Evolutionary conservation across 1,140 invertebrate species (phyloP), one percentile per base, ranked within the genome.

Genomic region (Portunus trituberculatus): DNA sequence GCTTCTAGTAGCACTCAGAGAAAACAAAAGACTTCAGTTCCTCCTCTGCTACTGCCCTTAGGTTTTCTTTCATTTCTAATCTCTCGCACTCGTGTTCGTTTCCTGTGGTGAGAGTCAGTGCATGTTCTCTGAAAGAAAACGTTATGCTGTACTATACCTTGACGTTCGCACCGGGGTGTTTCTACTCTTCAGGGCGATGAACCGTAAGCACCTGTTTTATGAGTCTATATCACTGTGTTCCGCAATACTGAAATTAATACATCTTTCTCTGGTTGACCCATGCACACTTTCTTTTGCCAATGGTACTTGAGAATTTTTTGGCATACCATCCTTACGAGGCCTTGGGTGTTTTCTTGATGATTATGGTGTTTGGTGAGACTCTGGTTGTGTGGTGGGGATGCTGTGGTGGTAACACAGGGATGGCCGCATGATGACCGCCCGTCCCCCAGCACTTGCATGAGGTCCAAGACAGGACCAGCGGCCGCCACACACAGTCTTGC

Each of bases 91-190:
- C 94, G 90, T 95, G 94, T 95, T 92, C 48, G 91, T 92, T 88
- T 92, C 92, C 94, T 95, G 94, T 95, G 94, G 94, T 95, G 94
- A 91, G 93, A 95, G 90, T 95, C 76, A 82, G 76, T 95, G 94
- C 94, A 95, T 95, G 94, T 86, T 91, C 83, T 92, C 16, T 86
- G 46, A 91, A 39, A 46, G 32, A 76, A 46, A 88, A 83, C 45
- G 32, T 92, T 76, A 94, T 89, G 46, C 82, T 59, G 28, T 76
- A 67, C 29, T 94, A 90, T 90, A 91, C 82, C 83, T 83, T 95
- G 82, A 39, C 82, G 82, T 84, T 6, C 45, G 94, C 94, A 95
- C 94, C 94, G 90, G 90, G 90, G 67, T 83, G 39, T 92, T 76
- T 92, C 82, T 86, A 92, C 83, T 95, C 94, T 87, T 95, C 39